Percentiles rank a stretch among this genome's conserved stretches.
These are phyloP conservation scores for Hydractinia echinata DNA, from an alignment of 30 jellyfish, hydroid and myxozoan species.

Conservation along the genomic window DNA sequence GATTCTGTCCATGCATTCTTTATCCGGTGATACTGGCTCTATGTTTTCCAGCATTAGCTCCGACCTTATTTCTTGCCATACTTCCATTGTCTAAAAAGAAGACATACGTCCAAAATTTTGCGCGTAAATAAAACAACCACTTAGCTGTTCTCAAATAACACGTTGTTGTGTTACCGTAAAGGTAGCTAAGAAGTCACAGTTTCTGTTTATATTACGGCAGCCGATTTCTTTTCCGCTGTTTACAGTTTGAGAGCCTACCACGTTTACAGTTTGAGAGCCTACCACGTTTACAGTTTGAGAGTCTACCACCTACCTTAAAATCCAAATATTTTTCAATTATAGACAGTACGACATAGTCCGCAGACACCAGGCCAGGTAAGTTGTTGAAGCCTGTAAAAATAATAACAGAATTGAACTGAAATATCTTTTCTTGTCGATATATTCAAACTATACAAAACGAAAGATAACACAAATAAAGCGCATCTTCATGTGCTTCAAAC, in stretches of 20 bases:
- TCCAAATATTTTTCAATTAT: slow-evolving; percentile 71
- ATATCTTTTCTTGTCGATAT: neutral
- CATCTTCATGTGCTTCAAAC: no score
- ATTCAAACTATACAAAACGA: no score
- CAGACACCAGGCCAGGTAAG: neutral
- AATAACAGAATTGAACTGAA: neutral
- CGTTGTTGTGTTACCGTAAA: no score
- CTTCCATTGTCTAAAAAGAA: slow-evolving; percentile 74
- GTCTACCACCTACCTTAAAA: slow-evolving; percentile 47
- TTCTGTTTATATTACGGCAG: no score
- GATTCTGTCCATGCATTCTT: slow-evolving; percentile 58
- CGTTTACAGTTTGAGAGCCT: no score
- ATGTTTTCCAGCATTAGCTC: slow-evolving; percentile 66
- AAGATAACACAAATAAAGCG: no score
- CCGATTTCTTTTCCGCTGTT: no score
- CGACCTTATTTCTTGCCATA: slow-evolving; percentile 75
- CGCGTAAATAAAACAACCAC: no score
- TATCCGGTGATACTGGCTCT: slow-evolving; percentile 76
- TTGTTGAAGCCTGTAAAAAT: neutral
- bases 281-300: no score
- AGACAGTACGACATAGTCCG: slow-evolving; percentile 45
- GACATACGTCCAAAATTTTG: neutral
- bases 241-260: no score
- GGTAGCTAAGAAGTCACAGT: no score
- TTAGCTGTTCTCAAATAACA: no score